Evolutionary conservation across 1,140 invertebrate species (phyloP).

Genomic region (Streblospio benedicti): DNA sequence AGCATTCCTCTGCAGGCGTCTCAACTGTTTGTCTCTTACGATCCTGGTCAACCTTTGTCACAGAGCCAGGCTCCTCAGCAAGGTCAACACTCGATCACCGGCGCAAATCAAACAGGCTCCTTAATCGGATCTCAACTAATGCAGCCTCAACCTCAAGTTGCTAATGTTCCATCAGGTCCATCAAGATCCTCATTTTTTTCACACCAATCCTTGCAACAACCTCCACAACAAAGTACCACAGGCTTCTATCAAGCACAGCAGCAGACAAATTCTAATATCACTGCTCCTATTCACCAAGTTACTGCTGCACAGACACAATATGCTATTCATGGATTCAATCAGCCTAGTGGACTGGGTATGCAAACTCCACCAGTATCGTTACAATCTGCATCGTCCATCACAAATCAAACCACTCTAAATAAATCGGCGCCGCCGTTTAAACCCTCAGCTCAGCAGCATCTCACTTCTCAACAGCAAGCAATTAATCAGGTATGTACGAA

Average conservation of each 20-base stretch:
- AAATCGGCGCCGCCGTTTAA: conserved; percentile 19
- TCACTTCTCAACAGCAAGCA: too few species aligned
- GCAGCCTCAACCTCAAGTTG: too few species aligned
- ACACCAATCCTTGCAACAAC: conserved; percentile 22
- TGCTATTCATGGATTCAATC: conserved; percentile 28
- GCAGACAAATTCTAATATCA: conserved; percentile 12
- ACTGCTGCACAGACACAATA: conserved; percentile 22
- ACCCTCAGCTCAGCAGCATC: conserved; percentile 12
- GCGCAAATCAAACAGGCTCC: too few species aligned
- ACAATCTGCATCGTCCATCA: conserved; percentile 9
- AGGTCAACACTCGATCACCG: too few species aligned
- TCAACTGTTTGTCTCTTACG: conserved; percentile 33
- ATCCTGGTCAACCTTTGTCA: conserved; percentile 26
- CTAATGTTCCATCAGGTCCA: too few species aligned
- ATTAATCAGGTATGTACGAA: too few species aligned
- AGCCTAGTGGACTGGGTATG: conserved; percentile 22
- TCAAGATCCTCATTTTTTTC: background rate
- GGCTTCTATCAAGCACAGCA: conserved; percentile 36
- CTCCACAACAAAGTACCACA: conserved; percentile 32
- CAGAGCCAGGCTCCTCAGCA: conserved; percentile 30
- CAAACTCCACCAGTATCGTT: conserved; percentile 27
- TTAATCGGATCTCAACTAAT: too few species aligned
- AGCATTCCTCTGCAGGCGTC: conserved; percentile 44
- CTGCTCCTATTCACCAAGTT: conserved; percentile 23
- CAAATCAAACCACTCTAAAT: too few species aligned